Conservation (phyloP, 2,113 vertebrate species). For the Tyto alba region DNA sequence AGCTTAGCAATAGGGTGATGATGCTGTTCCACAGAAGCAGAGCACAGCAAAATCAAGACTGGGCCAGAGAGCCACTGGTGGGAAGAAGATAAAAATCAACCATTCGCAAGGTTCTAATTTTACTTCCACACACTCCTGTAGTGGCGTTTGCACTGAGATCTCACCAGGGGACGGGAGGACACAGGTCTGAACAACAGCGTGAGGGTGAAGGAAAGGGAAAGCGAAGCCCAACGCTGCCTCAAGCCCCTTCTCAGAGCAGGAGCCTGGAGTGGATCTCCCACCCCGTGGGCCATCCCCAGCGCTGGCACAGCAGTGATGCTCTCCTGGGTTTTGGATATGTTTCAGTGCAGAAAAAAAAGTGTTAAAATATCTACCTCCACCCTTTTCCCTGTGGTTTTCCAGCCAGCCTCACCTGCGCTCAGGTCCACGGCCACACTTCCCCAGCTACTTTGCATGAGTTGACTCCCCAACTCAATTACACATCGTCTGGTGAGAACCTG, state of each 20-base stretch:
- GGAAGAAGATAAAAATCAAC: neutral
- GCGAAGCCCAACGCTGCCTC: accelerated
- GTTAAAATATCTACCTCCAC: neutral
- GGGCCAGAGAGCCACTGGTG: neutral
- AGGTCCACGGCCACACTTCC: accelerated
- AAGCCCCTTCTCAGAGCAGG: neutral
- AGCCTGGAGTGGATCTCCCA: neutral
- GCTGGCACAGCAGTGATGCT: neutral
- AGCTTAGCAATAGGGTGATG: neutral
- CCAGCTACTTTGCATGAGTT: neutral
- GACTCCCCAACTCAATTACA: accelerated
- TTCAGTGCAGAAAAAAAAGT: neutral
- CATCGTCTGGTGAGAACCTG: neutral
- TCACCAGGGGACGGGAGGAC: neutral
- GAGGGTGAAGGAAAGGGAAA: neutral
- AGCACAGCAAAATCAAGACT: neutral
- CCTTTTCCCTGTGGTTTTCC: neutral
- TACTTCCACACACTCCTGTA: neutral
- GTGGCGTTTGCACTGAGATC: neutral
- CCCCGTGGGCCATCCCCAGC: neutral
- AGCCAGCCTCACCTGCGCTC: neutral
- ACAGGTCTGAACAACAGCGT: accelerated
- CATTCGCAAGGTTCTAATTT: neutral
- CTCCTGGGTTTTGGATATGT: accelerated
- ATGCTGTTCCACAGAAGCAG: neutral